Evolutionary conservation across 2,797 vertebrate species (phyloP), one percentile per base, ranked within the genome.

Genomic region (Brachymystax lenok): DNA sequence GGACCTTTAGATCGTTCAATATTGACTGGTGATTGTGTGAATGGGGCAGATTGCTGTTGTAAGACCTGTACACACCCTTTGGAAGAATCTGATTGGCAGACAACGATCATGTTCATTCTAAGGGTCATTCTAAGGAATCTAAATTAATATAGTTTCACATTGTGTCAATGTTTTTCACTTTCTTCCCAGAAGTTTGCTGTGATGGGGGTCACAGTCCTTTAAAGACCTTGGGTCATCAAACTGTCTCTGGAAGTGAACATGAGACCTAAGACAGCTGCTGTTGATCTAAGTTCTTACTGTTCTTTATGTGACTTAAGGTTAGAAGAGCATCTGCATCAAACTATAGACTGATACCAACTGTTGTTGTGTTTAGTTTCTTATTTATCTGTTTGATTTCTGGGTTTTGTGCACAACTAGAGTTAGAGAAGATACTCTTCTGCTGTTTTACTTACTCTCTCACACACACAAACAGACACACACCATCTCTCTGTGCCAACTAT

Each of bases 341-440:
- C 7, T 61, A 61, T 66, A 24, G 16, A 21, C 59, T 61, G 59
- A 24, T 61, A 8, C 56, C 56, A 79, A 82, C 78, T 83, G 83
- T 35, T 74, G 74, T 50, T 56, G 75, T 77, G 81, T n/a, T 71
- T 61, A 27, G 40, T 82, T 17, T 67, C 59, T 83, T 79, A 79
- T 77, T 87, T 80, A 77, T 71, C 72, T 75, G 10, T 84, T 82
- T n/a, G n/a, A n/a, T 69, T 77, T 85, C 50, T 33, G 24, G 6
- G 7, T 6, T 61, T 24, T 61, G 59, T 74, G 77, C 76, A 74
- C 76, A 72, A 35, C 33, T 33, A n/a, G 68, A 69, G 69, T 75
- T 79, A 71, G 35, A 70, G 69, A 79, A 40, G 28, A 67, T 71
- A 1, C 27, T 35, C 72, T 75, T 50, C 67, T 59, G 50, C 76